A percentile compares a stretch with the other conserved stretches of the same genome.
Conservation (phyloP, 2,888 invertebrate species). For the Melipona bicolor region DNA sequence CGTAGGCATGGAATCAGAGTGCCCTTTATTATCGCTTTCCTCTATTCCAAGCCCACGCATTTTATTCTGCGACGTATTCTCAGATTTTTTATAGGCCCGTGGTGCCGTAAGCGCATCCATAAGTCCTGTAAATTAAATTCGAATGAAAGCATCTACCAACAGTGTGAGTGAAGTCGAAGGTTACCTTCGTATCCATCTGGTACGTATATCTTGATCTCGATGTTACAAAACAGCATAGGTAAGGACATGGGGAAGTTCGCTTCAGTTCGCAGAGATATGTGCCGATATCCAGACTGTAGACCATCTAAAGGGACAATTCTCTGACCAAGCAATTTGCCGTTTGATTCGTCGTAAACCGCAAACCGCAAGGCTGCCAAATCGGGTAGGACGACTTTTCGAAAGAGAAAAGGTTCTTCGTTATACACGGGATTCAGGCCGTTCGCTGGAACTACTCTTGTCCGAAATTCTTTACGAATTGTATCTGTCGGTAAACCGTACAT, state of each 20-base stretch:
- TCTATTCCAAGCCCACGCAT: slow-evolving; percentile 98
- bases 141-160: background rate
- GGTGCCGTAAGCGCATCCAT: slow-evolving; percentile 99
- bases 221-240: slow-evolving; percentile 99
- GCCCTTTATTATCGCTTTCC: slow-evolving; percentile 86
- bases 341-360: slow-evolving; percentile 98
- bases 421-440: slow-evolving; percentile 99
- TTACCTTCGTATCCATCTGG: slow-evolving; percentile 98
- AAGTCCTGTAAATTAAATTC: slow-evolving; percentile 88
- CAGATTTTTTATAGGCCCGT: slow-evolving; percentile 86
- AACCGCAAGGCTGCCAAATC: slow-evolving; percentile 98
- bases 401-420: slow-evolving; percentile 99
- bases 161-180: background rate
- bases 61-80: slow-evolving; percentile 88
- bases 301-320: slow-evolving; percentile 99
- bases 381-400: slow-evolving; percentile 99
- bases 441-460: slow-evolving; percentile 97
- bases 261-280: slow-evolving; percentile 98
- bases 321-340: slow-evolving; percentile 97
- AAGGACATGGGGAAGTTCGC: slow-evolving; percentile 99
- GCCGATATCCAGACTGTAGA: slow-evolving; percentile 98
- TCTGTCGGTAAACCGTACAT: slow-evolving; percentile 99
- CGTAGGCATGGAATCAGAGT: slow-evolving; percentile 74
- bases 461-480: slow-evolving; percentile 98
- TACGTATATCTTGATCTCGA: slow-evolving; percentile 99